Percentiles rank a stretch among this genome's conserved stretches.
Conservation (phyloP, 1,140 invertebrate species). For the Drosophila elegans region DNA sequence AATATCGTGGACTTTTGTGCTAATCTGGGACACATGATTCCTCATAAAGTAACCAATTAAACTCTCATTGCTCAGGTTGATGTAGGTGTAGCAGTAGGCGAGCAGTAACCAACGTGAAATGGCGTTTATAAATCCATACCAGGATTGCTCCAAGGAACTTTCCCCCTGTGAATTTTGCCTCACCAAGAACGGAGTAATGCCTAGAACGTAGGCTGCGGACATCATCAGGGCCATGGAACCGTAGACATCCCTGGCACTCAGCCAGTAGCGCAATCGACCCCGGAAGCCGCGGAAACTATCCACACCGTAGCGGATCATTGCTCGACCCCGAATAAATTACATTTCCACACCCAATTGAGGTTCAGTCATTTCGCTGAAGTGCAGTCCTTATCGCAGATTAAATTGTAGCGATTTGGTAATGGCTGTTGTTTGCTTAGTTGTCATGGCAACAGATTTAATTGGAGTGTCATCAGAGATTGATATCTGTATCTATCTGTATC, state of each 20-base stretch:
- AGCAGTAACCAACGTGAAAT: slow-evolving; percentile 57
- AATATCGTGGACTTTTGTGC: slow-evolving; percentile 47
- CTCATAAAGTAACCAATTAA: slow-evolving; percentile 66
- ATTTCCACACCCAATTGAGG: slow-evolving; percentile 28
- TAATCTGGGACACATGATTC: slow-evolving; percentile 55
- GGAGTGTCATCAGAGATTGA: slow-evolving; percentile 7
- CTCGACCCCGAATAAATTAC: slow-evolving; percentile 25
- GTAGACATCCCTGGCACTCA: slow-evolving; percentile 51
- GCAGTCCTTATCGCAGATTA: slow-evolving; percentile 47
- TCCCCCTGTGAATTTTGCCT: slow-evolving; percentile 6
- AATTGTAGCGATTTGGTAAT: slow-evolving; percentile 12
- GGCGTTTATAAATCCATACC: slow-evolving; percentile 59
- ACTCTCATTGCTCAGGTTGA: slow-evolving; percentile 42
- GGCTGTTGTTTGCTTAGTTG: not conserved
- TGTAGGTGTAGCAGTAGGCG: slow-evolving; percentile 53
- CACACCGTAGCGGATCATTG: slow-evolving; percentile 27
- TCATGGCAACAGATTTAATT: slow-evolving; percentile 17
- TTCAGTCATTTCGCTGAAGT: slow-evolving; percentile 1
- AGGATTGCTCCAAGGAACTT: slow-evolving; percentile 38
- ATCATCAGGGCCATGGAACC: slow-evolving; percentile 48
- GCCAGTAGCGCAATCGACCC: slow-evolving; percentile 10
- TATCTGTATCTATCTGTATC: too few species aligned
- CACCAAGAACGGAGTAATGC: slow-evolving; percentile 55
- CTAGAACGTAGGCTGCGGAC: slow-evolving; percentile 35
- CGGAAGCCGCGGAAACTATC: not conserved